Evolutionary conservation across 2,113 vertebrate species (phyloP).

Genomic region (Pachypanchax playfairii): DNA sequence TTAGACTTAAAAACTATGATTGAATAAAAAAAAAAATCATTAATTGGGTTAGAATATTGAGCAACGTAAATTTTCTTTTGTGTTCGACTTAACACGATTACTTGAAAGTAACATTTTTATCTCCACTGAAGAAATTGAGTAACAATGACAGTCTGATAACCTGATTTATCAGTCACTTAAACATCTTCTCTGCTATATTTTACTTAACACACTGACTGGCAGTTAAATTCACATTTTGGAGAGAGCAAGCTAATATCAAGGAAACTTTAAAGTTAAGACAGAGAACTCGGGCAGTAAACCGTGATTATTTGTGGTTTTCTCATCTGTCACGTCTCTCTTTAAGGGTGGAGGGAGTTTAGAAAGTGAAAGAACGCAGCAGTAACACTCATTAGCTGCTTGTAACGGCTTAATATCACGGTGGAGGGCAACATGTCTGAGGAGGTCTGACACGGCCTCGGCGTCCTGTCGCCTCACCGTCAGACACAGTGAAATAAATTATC

Average conservation of each 20-base stretch:
- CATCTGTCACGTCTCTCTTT: slow-evolving; percentile 42
- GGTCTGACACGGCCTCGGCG: slow-evolving; percentile 59
- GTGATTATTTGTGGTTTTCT: slow-evolving; percentile 21
- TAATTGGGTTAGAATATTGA: neutral
- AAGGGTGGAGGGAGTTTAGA: slow-evolving; percentile 13
- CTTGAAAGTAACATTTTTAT: neutral
- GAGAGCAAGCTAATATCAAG: neutral
- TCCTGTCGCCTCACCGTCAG: slow-evolving; percentile 66
- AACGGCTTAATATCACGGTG: slow-evolving; percentile 66
- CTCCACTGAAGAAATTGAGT: neutral
- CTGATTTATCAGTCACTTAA: neutral
- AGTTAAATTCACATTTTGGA: neutral
- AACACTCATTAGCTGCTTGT: slow-evolving; percentile 74
- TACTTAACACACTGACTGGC: neutral
- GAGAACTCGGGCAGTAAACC: too few species aligned
- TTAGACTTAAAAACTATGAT: too few species aligned
- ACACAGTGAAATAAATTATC: slow-evolving; percentile 75
- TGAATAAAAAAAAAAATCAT: too few species aligned
- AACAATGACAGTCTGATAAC: neutral
- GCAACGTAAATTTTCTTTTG: neutral
- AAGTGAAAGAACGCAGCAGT: slow-evolving; percentile 49
- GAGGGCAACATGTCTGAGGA: slow-evolving; percentile 67
- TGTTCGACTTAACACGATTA: neutral
- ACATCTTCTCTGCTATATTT: neutral
- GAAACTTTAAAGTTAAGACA: neutral